phyloP scores from a whole-genome alignment of 2,113 vertebrate genomes.

The Centropus unirufus region DNA sequence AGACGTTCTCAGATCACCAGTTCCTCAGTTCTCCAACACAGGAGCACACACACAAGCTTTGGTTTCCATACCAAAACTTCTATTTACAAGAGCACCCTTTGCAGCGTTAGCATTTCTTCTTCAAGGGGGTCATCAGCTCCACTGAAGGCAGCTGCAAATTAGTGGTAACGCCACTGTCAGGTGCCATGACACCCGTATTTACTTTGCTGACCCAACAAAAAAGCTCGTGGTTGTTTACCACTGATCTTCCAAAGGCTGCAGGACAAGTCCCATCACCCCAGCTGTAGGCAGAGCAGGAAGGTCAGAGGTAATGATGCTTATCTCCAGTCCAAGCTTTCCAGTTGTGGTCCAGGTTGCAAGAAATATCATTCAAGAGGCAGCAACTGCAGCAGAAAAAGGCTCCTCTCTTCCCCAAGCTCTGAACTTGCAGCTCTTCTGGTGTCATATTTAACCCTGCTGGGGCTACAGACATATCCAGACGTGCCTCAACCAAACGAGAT shows the following conservation, averaged over 20 bases:
- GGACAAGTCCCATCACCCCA: background rate
- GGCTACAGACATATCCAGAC: background rate
- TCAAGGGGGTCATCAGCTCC: conserved; percentile 13
- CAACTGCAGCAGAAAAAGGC: background rate
- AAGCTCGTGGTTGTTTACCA: background rate
- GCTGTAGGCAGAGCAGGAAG: background rate
- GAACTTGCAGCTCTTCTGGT: background rate
- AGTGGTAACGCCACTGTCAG: background rate
- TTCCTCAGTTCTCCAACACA: background rate
- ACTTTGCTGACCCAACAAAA: background rate
- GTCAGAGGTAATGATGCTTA: background rate
- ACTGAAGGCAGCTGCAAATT: conserved; percentile 7
- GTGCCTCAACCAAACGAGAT: background rate
- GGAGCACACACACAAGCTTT: background rate
- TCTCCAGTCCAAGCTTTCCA: background rate
- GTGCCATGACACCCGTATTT: background rate
- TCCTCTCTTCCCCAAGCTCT: background rate
- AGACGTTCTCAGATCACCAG: background rate
- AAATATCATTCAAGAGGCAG: background rate
- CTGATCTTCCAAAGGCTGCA: background rate
- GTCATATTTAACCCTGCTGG: too few relatives aligned
- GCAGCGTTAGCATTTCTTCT: background rate
- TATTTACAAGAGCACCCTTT: background rate
- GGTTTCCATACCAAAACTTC: background rate
- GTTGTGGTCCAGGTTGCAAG: background rate